phyloP scores from a whole-genome alignment of 2,797 vertebrate species.

The Macropus fuliginosus region DNA sequence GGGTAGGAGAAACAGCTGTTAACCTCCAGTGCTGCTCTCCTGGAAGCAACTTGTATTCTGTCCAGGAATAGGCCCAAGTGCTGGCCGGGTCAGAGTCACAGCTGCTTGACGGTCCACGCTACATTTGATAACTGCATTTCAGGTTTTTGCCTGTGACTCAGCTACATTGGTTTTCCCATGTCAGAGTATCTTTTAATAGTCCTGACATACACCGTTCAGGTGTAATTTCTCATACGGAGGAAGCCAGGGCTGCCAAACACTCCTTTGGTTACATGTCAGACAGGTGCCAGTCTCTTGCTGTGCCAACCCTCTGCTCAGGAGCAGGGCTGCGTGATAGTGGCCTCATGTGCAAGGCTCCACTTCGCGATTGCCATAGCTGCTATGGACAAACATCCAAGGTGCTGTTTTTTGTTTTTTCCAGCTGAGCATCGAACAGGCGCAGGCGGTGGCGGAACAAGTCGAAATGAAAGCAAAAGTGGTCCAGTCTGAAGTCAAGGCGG shows the following conservation, averaged over 20 bases:
- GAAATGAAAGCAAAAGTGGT: slow-evolving; percentile 98
- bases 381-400: not conserved
- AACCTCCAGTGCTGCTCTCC: too few relatives aligned
- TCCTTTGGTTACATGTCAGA: slow-evolving; percentile 31
- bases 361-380: fast-evolving
- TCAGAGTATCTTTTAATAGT: slow-evolving; percentile 25
- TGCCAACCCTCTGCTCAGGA: not conserved
- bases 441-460: slow-evolving; percentile 97
- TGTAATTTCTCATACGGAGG: slow-evolving; percentile 38
- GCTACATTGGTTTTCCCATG: not conserved
- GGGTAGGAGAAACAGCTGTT: not conserved
- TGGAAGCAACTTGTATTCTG: not conserved
- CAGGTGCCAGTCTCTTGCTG: not conserved
- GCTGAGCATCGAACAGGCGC: slow-evolving; percentile 98
- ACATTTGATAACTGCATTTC: not conserved
- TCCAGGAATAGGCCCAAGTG: not conserved
- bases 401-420: slow-evolving; percentile 76
- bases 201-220: not conserved
- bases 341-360: not conserved
- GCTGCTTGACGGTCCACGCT: not conserved
- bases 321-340: not conserved
- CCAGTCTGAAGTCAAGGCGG: slow-evolving; percentile 97
- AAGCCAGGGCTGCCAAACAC: not conserved
- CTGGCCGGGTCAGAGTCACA: not conserved
- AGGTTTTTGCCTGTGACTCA: not conserved